Base-by-base conservation (phyloP, 2,113 vertebrate species). In the Odobenus rosmarus region DNA sequence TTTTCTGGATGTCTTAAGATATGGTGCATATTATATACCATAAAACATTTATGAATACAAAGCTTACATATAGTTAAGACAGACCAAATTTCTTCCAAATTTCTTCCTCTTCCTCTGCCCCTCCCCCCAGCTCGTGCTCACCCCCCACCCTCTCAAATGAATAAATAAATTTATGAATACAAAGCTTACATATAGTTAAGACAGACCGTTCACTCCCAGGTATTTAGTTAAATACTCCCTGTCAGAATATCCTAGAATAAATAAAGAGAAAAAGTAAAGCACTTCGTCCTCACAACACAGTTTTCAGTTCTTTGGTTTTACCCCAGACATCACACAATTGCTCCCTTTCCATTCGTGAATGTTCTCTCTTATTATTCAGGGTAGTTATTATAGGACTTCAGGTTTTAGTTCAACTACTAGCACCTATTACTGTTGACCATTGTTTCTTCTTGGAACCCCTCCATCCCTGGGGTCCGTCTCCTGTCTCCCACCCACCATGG, bases 401-500 rank as follows among this genome's bases (percentile, higher is more conserved):
- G 42, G 11, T 87, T 42, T 53, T 76, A 51, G 4, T 59, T 81
- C 74, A 76, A 0, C 39, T 9, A 0, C 8, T 23, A 31, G 2
- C 39, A 1, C 6, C 39, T 74, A 23, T 39, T 3, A 11, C 26
- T 15, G 19, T 5, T 33, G 53, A 36, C 26, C 14, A 21, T 51
- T n/a, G 26, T 89, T 86, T 79, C 72, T 51, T 55, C 79, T 31
- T 15, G 33, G 69, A 59, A 86, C 13, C 31, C 3, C 23, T 18
- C 14, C 26, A 74, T n/a, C 42, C 39, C 46, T 19, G n/a, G 18
- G 14, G 8, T 51, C 61, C 5, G 7, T 46, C 36, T 46, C 33
- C 15, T 0, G 0, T 80, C 26, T 84, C 31, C 2, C 3, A 12
- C 8, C 11, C 2, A 12, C 16, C 12, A 2, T 39, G 36, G 7